Conservation (phyloP, 2,797 vertebrate species). For the Leptoclinus maculatus region DNA sequence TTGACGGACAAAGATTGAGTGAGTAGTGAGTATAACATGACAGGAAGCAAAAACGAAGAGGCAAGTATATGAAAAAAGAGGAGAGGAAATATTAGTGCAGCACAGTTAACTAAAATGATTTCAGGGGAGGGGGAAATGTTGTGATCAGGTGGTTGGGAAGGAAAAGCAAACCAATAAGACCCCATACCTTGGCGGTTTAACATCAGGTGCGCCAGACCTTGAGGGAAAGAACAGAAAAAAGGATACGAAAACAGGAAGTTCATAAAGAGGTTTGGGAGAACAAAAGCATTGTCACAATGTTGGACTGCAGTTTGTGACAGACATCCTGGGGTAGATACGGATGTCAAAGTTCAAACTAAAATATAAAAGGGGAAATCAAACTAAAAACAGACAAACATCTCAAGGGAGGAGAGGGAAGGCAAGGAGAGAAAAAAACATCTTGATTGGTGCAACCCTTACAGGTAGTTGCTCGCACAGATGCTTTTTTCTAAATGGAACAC, state of each 20-base stretch:
- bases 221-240: conserved; percentile 93
- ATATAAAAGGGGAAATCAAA: conserved; percentile 78
- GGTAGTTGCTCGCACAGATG: conserved; percentile 88
- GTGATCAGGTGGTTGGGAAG: conserved; percentile 79
- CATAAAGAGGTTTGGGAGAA: conserved; percentile 88
- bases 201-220: conserved; percentile 99
- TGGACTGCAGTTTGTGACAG: conserved; percentile 92
- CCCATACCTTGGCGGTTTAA: conserved; percentile 99
- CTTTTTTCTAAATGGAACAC: conserved; percentile 90
- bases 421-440: conserved; percentile 89
- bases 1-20: conserved; percentile 87
- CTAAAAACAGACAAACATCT: conserved; percentile 87
- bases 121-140: conserved; percentile 68
- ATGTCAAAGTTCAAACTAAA: conserved; percentile 87
- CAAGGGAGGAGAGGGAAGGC: conserved; percentile 79
- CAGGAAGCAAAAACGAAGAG: conserved; percentile 83
- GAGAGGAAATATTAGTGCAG: conserved; percentile 84
- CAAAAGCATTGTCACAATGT: conserved; percentile 91
- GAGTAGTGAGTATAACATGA: conserved; percentile 87
- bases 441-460: conserved; percentile 81
- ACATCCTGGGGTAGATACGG: conserved; percentile 88
- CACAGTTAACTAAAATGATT: conserved; percentile 80
- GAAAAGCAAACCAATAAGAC: conserved; percentile 88
- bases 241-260: conserved; percentile 92
- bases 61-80: conserved; percentile 79